Evolutionary conservation across 2,113 vertebrate genomes (phyloP).

Genomic region (Urocitellus parryii): DNA sequence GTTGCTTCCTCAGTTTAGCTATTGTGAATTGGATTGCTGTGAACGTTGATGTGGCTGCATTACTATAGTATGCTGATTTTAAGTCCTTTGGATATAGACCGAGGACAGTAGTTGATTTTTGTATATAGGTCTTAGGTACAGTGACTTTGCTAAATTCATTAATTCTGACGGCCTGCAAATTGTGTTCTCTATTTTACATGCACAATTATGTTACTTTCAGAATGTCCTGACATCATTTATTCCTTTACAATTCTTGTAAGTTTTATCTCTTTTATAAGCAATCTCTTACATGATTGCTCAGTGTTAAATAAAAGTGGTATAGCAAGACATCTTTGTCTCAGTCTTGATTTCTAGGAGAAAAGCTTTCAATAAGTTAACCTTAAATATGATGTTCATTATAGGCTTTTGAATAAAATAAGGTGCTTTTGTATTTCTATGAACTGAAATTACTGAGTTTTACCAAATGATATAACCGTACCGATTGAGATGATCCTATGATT

Average conservation of each 20-base stretch:
- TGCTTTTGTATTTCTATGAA: not conserved
- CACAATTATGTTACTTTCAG: not conserved
- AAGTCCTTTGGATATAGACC: too few relatives aligned
- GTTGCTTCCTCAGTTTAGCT: too few relatives aligned
- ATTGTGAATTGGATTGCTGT: too few relatives aligned
- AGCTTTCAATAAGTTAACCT: not conserved
- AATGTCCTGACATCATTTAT: not conserved
- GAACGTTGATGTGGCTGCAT: too few relatives aligned
- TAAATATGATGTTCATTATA: not conserved
- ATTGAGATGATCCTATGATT: not conserved
- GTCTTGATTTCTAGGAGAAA: constrained; percentile 6
- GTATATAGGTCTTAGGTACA: not conserved
- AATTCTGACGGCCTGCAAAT: not conserved
- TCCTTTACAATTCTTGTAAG: not conserved
- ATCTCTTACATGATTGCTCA: not conserved
- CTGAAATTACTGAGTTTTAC: not conserved
- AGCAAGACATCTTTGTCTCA: not conserved
- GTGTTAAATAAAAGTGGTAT: not conserved
- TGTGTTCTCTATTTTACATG: not conserved
- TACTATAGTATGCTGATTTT: too few relatives aligned
- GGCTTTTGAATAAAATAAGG: not conserved
- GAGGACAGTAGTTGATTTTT: not conserved
- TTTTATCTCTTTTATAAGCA: not conserved
- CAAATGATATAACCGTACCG: not conserved
- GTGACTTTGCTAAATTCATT: not conserved